Conservation (phyloP, 2,113 vertebrate genomes). For the Notothenia coriiceps region DNA sequence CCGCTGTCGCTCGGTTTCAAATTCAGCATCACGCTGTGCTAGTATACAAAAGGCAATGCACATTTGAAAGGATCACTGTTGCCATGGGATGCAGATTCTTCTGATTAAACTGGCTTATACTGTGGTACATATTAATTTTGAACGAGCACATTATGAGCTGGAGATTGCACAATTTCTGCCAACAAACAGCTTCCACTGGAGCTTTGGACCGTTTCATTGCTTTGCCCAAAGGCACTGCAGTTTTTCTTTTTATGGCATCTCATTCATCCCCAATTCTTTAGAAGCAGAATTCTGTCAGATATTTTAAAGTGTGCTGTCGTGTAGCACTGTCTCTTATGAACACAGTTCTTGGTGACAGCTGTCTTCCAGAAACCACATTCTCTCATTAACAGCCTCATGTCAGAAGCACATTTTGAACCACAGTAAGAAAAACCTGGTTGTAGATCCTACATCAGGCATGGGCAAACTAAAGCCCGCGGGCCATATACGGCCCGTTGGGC, state of each 20-base stretch:
- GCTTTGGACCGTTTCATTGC: slow-evolving; percentile 4
- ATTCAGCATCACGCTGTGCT: slow-evolving; percentile 25
- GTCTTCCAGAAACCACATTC: slow-evolving; percentile 27
- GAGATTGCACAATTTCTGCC: slow-evolving; percentile 2
- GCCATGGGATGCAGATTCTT: slow-evolving; percentile 39
- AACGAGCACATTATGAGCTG: background rate
- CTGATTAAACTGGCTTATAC: slow-evolving; percentile 26
- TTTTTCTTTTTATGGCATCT: slow-evolving; percentile 14
- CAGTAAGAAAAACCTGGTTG: background rate
- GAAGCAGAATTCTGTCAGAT: slow-evolving; percentile 12
- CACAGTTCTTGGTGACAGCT: background rate
- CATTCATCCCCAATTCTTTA: background rate
- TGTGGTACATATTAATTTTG: slow-evolving; percentile 1
- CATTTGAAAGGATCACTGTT: slow-evolving; percentile 41
- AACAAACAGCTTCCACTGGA: background rate
- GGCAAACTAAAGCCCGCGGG: no score
- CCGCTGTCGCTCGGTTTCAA: slow-evolving; percentile 11
- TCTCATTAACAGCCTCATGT: slow-evolving; percentile 25
- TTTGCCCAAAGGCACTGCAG: slow-evolving; percentile 1
- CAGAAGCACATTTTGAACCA: background rate
- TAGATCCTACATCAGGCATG: no score
- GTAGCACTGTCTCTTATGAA: background rate
- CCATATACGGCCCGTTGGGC: no score
- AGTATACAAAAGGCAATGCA: slow-evolving; percentile 6
- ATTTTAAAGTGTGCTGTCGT: background rate